Base-by-base conservation (phyloP, 2,797 vertebrate genomes). In the Glossophaga mutica region DNA sequence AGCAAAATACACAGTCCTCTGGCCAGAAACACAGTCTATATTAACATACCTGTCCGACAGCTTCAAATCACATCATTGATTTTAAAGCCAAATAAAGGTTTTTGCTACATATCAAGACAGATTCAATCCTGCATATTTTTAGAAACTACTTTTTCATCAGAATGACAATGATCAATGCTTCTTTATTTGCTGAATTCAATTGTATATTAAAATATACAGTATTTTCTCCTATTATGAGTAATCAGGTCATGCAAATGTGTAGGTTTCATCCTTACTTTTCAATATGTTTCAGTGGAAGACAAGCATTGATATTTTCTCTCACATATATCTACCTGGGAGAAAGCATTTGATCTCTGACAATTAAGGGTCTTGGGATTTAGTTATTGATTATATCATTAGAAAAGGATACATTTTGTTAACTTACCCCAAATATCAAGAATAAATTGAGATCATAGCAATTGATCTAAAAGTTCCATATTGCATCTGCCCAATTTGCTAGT, bases 131-230 rank as follows among this genome's bases (percentile, higher is more conserved):
- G 42, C 34, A 9, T 97, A 96, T 92, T 96, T 96, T 93, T 95
- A 87, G 73, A 96, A 93, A 83, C 19, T 55, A 32, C 65, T 94
- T 95, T 95, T 94, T 96, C 39, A 90, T 76, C 71, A 90, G 62
- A 95, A 97, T 85, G 32, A 95, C 74, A 95, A 93, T 71, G 42
- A 94, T 15, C 29, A 95, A 62, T 82, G 59, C 26, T 57, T 90
- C 48, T 71, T 96, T 76, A 85, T 96, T 92, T 95, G 52, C 34
- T 70, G 59, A 90, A 76, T 87, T 94, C 95, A 92, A 94, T 96
- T 91, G 96, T 24, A 87, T 90, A 90, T 96, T 97, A 96, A 97
- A 97, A 97, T 97, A 96, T 95, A 96, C 76, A 96, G 71, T 48
- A 87, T 94, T 86, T 48, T 95, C 39, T 96, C 85, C 62, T 76